Conservation (phyloP, 2,888 invertebrate species). For the Rambutsinella grinnellia region DNA sequence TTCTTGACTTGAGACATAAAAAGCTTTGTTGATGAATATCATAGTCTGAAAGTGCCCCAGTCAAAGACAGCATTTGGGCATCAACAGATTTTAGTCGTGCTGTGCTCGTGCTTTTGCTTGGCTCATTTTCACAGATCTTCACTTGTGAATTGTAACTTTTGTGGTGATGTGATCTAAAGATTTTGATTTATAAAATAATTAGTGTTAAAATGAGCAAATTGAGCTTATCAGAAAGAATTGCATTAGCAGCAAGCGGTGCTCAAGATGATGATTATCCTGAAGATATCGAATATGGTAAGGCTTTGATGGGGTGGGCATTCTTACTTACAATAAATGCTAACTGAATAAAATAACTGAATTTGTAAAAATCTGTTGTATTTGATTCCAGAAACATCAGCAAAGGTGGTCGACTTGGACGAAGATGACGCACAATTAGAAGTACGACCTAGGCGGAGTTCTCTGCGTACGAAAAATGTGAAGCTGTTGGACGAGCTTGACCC, state of each 20-base stretch:
- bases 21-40: too few species aligned
- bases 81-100: background rate
- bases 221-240: constrained; percentile 42
- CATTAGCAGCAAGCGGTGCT: constrained; percentile 28
- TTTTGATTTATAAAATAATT: background rate
- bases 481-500: constrained; percentile 70
- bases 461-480: constrained; percentile 37
- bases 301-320: too few species aligned
- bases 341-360: too few species aligned
- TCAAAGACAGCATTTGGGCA: background rate
- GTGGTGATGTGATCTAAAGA: background rate
- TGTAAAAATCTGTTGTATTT: background rate
- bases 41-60: background rate
- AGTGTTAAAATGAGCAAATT: constrained; percentile 8
- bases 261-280: constrained; percentile 40
- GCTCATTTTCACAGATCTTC: background rate
- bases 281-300: constrained; percentile 42
- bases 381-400: constrained; percentile 33
- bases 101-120: background rate
- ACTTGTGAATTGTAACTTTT: background rate
- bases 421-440: background rate
- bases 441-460: constrained; percentile 14
- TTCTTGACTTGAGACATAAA: too few species aligned
- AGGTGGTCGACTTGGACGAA: constrained; percentile 34
- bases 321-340: too few species aligned